Evolutionary conservation across 2,113 vertebrate genomes (phyloP).

Genomic region (Isichthys henryi): DNA sequence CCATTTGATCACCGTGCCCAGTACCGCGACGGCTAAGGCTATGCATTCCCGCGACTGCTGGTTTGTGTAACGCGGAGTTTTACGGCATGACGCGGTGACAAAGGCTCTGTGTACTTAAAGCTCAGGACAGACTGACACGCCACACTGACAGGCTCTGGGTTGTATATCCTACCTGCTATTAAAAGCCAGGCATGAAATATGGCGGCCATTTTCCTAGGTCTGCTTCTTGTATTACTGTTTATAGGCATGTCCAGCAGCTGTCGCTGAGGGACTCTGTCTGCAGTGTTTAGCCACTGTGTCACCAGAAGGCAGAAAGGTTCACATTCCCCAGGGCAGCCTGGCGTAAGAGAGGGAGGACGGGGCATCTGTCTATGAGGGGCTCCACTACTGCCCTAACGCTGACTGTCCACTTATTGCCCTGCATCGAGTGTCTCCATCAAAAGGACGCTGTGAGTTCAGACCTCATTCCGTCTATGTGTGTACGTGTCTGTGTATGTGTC

Average conservation of each 20-base stretch:
- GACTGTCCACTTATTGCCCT: slow-evolving; percentile 3
- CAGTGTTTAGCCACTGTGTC: slow-evolving; percentile 36
- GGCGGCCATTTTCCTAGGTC: slow-evolving; percentile 25
- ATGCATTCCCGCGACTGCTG: not conserved
- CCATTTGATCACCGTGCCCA: too few species aligned
- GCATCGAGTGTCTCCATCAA: not conserved
- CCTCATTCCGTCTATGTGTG: not conserved
- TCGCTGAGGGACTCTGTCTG: slow-evolving; percentile 34
- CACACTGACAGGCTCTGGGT: slow-evolving; percentile 7
- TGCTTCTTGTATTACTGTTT: slow-evolving; percentile 45
- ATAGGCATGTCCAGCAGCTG: slow-evolving; percentile 36
- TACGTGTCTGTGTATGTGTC: not conserved
- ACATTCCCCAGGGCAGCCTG: slow-evolving; percentile 28
- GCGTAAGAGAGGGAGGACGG: not conserved
- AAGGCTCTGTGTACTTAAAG: not conserved
- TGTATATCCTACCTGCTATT: slow-evolving; percentile 34
- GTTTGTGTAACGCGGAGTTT: not conserved
- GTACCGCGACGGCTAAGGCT: not conserved
- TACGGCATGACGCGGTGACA: not conserved
- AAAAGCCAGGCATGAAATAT: slow-evolving; percentile 36
- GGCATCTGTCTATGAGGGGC: not conserved
- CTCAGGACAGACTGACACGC: slow-evolving; percentile 17
- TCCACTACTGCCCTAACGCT: slow-evolving; percentile 14
- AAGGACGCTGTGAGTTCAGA: not conserved
- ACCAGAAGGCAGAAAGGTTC: slow-evolving; percentile 10